These are phyloP conservation scores for Megalopta genalis DNA, from an alignment of 1,140 invertebrate genomes.

Conservation along the genomic window DNA sequence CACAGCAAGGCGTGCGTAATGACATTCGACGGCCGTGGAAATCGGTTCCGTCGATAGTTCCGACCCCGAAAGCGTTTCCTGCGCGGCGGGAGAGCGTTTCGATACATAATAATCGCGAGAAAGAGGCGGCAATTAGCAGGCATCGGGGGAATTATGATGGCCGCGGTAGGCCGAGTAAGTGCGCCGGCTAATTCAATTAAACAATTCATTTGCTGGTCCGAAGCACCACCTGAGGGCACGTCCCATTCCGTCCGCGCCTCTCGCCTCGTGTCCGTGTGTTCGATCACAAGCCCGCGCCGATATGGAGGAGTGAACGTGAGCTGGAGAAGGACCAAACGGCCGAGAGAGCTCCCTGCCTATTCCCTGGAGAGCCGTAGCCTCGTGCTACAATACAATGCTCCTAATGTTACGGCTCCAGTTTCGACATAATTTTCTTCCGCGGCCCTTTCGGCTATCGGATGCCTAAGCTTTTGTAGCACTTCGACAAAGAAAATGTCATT, in stretches of 20 bases:
- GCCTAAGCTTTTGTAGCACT: conserved; percentile 63
- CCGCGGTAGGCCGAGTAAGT: conserved; percentile 63
- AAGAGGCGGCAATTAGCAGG: conserved; percentile 42
- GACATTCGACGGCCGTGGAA: background rate
- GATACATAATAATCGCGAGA: conserved; percentile 29
- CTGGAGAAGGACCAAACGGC: conserved; percentile 66
- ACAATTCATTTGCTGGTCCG: conserved; percentile 71
- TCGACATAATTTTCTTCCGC: conserved; percentile 77
- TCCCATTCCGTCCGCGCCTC: conserved; percentile 64
- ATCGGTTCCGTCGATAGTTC: background rate
- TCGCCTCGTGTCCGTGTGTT: conserved; percentile 37
- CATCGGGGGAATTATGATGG: conserved; percentile 73
- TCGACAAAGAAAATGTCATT: conserved; percentile 71
- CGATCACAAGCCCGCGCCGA: conserved; percentile 36
- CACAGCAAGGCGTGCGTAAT: background rate
- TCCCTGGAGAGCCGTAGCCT: conserved; percentile 75
- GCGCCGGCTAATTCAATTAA: conserved; percentile 78
- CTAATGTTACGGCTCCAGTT: conserved; percentile 80
- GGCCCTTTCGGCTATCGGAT: conserved; percentile 56
- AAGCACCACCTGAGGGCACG: conserved; percentile 76
- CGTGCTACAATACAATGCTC: conserved; percentile 78
- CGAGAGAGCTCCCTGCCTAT: conserved; percentile 46
- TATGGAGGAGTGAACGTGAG: conserved; percentile 63
- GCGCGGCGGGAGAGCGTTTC: background rate
- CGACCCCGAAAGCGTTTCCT: background rate